Conservation (phyloP, 1,140 invertebrate species). For the Solen grandis region DNA sequence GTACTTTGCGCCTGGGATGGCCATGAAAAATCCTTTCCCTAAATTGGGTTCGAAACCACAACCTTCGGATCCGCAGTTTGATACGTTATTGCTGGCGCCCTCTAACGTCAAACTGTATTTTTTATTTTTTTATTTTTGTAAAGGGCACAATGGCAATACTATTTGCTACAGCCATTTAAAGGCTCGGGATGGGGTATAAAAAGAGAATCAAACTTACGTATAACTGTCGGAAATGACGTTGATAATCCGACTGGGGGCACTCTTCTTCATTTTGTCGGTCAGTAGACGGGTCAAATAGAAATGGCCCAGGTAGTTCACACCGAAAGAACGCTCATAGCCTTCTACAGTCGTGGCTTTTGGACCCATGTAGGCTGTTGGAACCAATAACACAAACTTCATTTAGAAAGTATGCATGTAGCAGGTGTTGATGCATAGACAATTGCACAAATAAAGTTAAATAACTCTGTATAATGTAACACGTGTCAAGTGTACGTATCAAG, state of each 20-base stretch:
- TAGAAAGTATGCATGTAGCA: too few relatives aligned
- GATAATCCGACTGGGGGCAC: slow-evolving; percentile 71
- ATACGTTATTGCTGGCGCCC: too few relatives aligned
- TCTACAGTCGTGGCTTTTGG: slow-evolving; percentile 82
- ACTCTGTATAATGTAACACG: not conserved
- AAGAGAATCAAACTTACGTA: slow-evolving; percentile 18
- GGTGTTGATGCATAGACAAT: not conserved
- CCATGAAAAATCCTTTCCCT: too few relatives aligned
- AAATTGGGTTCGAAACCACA: too few relatives aligned
- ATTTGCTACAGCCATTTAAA: too few relatives aligned
- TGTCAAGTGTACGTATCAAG: too few relatives aligned
- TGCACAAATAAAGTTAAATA: not conserved
- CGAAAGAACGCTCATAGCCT: slow-evolving; percentile 89
- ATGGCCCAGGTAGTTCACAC: slow-evolving; percentile 81
- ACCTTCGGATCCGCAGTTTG: too few relatives aligned
- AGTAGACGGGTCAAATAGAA: slow-evolving; percentile 75
- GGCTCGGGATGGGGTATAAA: too few relatives aligned
- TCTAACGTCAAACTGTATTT: too few relatives aligned
- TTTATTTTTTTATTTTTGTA: too few relatives aligned
- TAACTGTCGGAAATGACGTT: slow-evolving; percentile 73
- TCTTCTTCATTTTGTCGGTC: slow-evolving; percentile 68
- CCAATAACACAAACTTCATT: not conserved
- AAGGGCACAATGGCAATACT: too few relatives aligned
- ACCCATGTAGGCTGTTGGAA: slow-evolving; percentile 76
- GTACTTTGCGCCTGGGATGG: too few relatives aligned